Base-by-base conservation (phyloP, 1,140 invertebrate species). In the Lethrus apterus region DNA sequence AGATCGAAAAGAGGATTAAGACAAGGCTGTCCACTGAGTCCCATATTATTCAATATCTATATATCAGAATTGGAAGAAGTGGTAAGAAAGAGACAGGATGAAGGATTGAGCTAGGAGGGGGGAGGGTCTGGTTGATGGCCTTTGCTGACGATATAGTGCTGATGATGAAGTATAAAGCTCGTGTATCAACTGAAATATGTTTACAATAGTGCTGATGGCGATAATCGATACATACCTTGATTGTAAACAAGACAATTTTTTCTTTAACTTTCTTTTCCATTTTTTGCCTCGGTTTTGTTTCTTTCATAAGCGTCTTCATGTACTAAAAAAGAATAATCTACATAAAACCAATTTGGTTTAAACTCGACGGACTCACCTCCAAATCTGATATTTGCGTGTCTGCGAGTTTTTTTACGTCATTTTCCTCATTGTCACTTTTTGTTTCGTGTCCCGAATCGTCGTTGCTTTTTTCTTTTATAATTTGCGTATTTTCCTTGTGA, bases 271-370 rank as follows among this genome's bases (percentile, higher is more conserved):
- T 51, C 48, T 64, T 63, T 34, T 56, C 48, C 46, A 48, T 58
- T 32, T 60, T 63, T 30, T 65, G 62, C 46, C 21, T 49, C 47
- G 40, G 49, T 48, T 53, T 53, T 65, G 64, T 38, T 52, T 62
- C 70, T 50, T 62, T 69, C 63, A 75, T 79, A 31, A 80, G 60
- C 9, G 67, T 61, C 63, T 81, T 74, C 75, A 83, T 79, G 49
- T 83, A 83, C 65, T 77, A 58, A 29, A 68, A 64, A 51, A 42
- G 47, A 35, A 31, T 46, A 44, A 30, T 19, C 7, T 32, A 13
- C 2, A 29, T 36, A 36, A 36, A 43, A 43, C 26, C n/a, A n/a
- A n/a, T 31, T 9, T 15, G 17, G 18, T 13, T 15, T 20, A 38
- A 43, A 33, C 3, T 45, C 2, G 14, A 33, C 2, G n/a, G 8